Base-by-base conservation (phyloP, 2,888 invertebrate species). In the Chymomyza procnemis region DNA sequence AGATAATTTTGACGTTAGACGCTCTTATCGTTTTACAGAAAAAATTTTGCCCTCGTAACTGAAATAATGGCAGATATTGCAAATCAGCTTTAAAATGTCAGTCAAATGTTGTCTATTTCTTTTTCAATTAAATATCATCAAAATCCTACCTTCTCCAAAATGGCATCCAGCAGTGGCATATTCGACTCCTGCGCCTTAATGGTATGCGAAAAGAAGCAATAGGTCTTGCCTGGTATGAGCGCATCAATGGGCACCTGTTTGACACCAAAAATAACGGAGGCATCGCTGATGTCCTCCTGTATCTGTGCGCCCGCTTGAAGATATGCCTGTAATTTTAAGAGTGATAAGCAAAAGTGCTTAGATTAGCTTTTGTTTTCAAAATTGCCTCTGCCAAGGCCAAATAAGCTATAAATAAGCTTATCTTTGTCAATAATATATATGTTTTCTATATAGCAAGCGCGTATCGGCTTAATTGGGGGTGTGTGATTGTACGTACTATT, bases 131-230 rank as follows among this genome's bases (percentile, higher is more conserved):
- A 26, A 26, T 5, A 26, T 26, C 26, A 26, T 26, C 8, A 4
- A 26, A 26, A 26, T 26, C 48, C 41, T 6, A 90, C 90, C 87
- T 97, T 98, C 87, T 99, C 98, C 63, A 99, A 91, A 74, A 99
- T 95, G 4, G 98, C 97, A 90, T 99, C 99, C 75, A 99, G 91
- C 81, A 99, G 93, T 0, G 97, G 95, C 99, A 99, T 99, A 90
- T 99, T 99, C 50, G 95, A 95, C 88, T 98, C 98, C 91, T 99
- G 99, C 0, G 99, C 99, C 91, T 99, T 99, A 84, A 99, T 99
- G 0, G 99, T 99, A 90, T 99, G 99, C 0, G 99, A 99, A 91
- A 99, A 99, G 91, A 99, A 96, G 86, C 98, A 98, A 89, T 99
- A 99, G 0, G 99, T 99, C 92, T 98, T 99, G 88, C 98, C 95